Evolutionary conservation across 2,113 vertebrate species (phyloP).

Genomic region (Oostethus manadensis): DNA sequence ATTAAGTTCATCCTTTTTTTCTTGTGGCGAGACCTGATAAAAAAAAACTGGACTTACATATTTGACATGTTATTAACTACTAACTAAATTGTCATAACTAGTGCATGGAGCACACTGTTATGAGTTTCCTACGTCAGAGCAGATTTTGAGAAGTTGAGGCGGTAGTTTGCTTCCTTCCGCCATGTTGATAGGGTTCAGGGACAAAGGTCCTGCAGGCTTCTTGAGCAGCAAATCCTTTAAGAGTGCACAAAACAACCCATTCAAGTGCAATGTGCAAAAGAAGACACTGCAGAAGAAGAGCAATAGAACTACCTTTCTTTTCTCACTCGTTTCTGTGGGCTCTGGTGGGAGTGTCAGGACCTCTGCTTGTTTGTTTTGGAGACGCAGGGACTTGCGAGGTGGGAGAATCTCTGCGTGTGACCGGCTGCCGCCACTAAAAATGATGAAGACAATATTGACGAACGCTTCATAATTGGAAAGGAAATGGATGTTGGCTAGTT

Average conservation of each 20-base stretch:
- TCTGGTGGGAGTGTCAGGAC: slow-evolving; percentile 19
- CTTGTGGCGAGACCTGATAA: slow-evolving; percentile 30
- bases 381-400: slow-evolving; percentile 63
- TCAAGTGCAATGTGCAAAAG: not conserved
- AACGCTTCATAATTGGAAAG: no score
- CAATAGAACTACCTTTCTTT: slow-evolving; percentile 19
- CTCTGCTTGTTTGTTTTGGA: slow-evolving; percentile 54
- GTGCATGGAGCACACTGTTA: not conserved
- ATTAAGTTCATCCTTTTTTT: slow-evolving; percentile 17
- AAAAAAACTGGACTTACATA: not conserved
- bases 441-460: not conserved
- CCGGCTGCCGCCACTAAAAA: slow-evolving; percentile 20
- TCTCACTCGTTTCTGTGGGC: not conserved
- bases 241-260: slow-evolving; percentile 3
- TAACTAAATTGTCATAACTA: not conserved
- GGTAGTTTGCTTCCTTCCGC: slow-evolving; percentile 53
- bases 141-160: slow-evolving; percentile 49
- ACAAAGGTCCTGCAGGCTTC: slow-evolving; percentile 51
- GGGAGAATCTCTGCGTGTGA: slow-evolving; percentile 29
- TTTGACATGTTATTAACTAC: not conserved
- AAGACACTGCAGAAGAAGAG: not conserved
- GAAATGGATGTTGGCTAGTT: not conserved
- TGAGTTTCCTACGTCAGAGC: slow-evolving; percentile 42
- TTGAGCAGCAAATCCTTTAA: slow-evolving; percentile 1
- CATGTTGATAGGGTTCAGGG: slow-evolving; percentile 53